Base-by-base conservation (phyloP, 2,113 vertebrate species). In the Dasypus novemcinctus region DNA sequence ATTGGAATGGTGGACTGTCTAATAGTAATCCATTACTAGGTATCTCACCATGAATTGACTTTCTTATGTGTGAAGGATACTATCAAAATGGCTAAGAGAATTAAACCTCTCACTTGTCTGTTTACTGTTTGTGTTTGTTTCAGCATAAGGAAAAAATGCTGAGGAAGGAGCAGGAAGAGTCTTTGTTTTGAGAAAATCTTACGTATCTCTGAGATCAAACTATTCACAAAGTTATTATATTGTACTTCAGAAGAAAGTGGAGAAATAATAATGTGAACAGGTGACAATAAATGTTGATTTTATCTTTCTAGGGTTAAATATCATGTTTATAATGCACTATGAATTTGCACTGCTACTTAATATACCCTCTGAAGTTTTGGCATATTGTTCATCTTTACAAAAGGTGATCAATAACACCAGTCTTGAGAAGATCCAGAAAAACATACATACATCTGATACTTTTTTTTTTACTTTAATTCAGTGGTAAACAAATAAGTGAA, bases 391-490 rank as follows among this genome's bases (percentile, higher is more conserved):
- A 96, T 68, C 83, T 94, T 96, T 87, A 43, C 36, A 93, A 97
- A 74, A 3, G 94, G 69, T 96, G 85, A 87, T 88, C 74, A 96
- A 97, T 91, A 52, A 17, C 69, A 81, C 2, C 46, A 96, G 86
- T 49, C 13, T 96, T 87, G 59, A 92, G 1, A 52, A 93, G 36
- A 96, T 92, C 63, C 54, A 64, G 91, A 94, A 86, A 84, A 93
- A 93, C 25, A 46, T 4, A 10, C 1, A 2, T 2, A 54, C 33
- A 54, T 52, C 38, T 23, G 87, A 52, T 36, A 72, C 54, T 7
- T 57, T 54, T 14, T 29, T 38, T 91, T 93, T 79, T 93, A 9
- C 46, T 85, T 95, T 96, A 87, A 97, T 96, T 98, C 90, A 1
- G 0, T 85, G 74, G n/a, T 72, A 91, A 96, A 98, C 75, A 78